A percentile compares a stretch with the other conserved stretches of the same genome.
phyloP scores from a whole-genome alignment of 2,888 invertebrate species.

The Rotaria macrura region DNA sequence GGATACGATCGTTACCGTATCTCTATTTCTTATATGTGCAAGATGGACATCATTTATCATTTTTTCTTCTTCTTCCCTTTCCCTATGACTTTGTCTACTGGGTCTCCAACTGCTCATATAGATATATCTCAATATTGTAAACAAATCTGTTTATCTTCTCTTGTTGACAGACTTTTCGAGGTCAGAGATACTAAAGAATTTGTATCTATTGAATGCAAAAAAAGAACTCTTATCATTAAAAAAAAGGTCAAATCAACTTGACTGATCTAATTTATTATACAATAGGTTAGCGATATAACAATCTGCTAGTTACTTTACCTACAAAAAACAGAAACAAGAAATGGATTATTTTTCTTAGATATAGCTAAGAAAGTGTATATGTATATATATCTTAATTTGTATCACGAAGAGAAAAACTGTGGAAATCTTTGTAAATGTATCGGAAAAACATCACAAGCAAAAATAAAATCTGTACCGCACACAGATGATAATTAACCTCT shows the following conservation, averaged over 20 bases:
- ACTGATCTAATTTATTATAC: neutral
- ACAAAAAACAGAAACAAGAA: neutral
- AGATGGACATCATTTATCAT: slow-evolving; percentile 20
- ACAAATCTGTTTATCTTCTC: slow-evolving; percentile 6
- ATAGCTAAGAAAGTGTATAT: neutral
- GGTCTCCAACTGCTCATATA: neutral
- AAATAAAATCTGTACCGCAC: neutral
- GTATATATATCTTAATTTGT: neutral
- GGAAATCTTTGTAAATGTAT: neutral
- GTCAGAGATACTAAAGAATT: neutral
- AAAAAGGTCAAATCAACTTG: neutral
- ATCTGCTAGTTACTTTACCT: too few relatives aligned
- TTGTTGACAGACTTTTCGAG: neutral
- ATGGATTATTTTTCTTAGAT: too few relatives aligned
- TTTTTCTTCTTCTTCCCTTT: neutral
- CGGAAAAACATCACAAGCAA: neutral
- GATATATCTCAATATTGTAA: neutral
- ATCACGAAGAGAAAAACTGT: neutral
- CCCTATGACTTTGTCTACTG: neutral
- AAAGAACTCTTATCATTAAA: neutral
- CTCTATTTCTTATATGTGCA: neutral
- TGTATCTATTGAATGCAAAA: neutral
- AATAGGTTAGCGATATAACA: too few relatives aligned
- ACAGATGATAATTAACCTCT: slow-evolving; percentile 15
- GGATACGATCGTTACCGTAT: neutral